Evolutionary conservation across 35 echinoderm and acorn worm genomes (phyloP), one percentile per base, ranked within the genome.

Genomic region (Apostichopus japonicus): DNA sequence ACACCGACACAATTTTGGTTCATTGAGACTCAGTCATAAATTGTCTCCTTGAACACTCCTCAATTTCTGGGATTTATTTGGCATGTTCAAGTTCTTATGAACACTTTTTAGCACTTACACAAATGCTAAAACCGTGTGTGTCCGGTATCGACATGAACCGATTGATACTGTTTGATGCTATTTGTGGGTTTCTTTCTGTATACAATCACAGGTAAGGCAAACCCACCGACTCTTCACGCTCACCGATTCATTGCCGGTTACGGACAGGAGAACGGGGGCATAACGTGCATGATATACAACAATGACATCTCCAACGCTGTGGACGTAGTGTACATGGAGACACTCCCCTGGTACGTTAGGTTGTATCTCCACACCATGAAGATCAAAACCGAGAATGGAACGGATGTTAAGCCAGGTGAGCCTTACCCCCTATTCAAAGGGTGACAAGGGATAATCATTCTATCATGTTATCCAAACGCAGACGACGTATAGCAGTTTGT

Each of bases 241-340:
- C 93, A 96, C 23, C 90, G 93, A 6, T 96, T 87, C 77, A 86
- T 98, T 10, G 92, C 96, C 0, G 96, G 96, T 6, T 96, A 96
- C 21, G 96, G 96, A 22, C 96, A 98, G 79, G 96, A 98, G 93
- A 95, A 87, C 11, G 94, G 96, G 9, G 96, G 96, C 0, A 93
- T 98, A 44, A 96, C 89, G 6, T 95, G 92, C 15, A 65, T 91
- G 22, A 82, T 98, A 22, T 92, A 94, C 83, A 94, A 95, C 86
- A 94, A 93, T 91, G 56, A 98, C 53, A 90, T 86, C 5, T 77
- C 56, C 83, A 72, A 91, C 4, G 70, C 86, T 51, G 54, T 95
- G 13, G 86, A 84, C n/a, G 87, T 94, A 5, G 72, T 98, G 0
- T 98, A 98, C 91, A 87, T 95, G 71, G 96, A 98, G 78, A 98